Conservation (phyloP, 2,113 vertebrate genomes). For the Rhodinocichla rosea region DNA sequence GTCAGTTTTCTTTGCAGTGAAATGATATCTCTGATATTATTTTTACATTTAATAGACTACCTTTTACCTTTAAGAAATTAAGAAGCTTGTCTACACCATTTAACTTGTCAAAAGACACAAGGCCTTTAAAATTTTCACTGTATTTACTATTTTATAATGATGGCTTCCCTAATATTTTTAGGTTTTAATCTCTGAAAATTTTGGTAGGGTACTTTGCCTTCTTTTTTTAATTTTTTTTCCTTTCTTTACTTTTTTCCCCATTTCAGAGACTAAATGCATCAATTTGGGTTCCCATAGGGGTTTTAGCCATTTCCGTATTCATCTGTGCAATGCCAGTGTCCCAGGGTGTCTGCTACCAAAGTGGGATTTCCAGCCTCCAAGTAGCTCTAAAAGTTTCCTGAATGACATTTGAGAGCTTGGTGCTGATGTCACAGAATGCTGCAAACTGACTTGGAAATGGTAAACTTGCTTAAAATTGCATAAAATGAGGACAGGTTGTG, state of each 20-base stretch:
- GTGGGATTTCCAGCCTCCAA: not conserved
- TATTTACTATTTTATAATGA: not conserved
- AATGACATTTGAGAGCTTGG: not conserved
- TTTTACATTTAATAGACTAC: not conserved
- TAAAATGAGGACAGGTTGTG: not conserved
- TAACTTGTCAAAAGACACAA: not conserved
- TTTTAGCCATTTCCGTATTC: not conserved
- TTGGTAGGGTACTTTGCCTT: not conserved
- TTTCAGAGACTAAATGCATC: not conserved
- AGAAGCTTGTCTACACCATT: not conserved
- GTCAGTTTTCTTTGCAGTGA: not conserved
- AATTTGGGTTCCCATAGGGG: not conserved
- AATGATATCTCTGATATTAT: not conserved
- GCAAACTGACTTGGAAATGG: not conserved
- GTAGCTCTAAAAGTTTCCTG: not conserved
- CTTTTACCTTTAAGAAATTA: not conserved
- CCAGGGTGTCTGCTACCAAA: not conserved
- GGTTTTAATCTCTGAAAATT: not conserved
- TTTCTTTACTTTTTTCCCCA: no score
- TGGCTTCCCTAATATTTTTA: not conserved
- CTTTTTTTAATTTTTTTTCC: fast-evolving
- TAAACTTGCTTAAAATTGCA: not conserved
- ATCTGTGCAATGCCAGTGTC: not conserved
- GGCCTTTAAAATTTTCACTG: not conserved
- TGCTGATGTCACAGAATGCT: not conserved